Percentiles rank a stretch among this genome's conserved stretches.
phyloP scores from a whole-genome alignment of 2,113 vertebrate species.

The Columba livia region DNA sequence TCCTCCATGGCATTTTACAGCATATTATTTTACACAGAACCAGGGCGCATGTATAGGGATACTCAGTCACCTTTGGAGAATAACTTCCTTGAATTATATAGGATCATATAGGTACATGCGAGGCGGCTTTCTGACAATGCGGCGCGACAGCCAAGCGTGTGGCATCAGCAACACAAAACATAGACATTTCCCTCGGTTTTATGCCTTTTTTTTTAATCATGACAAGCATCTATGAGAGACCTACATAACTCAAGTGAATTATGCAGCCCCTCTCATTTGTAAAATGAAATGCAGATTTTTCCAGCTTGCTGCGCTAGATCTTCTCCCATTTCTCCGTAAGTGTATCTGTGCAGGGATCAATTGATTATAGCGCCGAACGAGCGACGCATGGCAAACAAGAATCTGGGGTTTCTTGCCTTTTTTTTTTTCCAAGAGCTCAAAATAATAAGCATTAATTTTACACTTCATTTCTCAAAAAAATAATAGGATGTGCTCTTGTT shows the following conservation, averaged over 20 bases:
- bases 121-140: constrained; percentile 40
- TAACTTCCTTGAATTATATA: constrained; percentile 55
- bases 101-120: neutral
- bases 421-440: constrained; percentile 23
- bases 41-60: neutral
- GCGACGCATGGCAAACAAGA: constrained; percentile 19
- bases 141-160: neutral
- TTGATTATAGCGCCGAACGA: constrained; percentile 49
- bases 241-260: constrained; percentile 55
- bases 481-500: constrained; percentile 85
- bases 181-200: constrained; percentile 6
- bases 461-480: constrained; percentile 92
- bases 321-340: constrained; percentile 17
- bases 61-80: constrained; percentile 56
- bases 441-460: constrained; percentile 88
- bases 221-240: constrained; percentile 57
- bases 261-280: constrained; percentile 65
- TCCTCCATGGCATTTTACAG: constrained; percentile 10
- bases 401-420: constrained; percentile 14
- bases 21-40: constrained; percentile 40
- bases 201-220: neutral
- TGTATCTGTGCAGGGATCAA: neutral
- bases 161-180: constrained; percentile 17
- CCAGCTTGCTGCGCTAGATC: constrained; percentile 18
- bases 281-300: constrained; percentile 69